Base-by-base conservation (phyloP, 2,888 invertebrate species). In the Coleophora flavipennella region DNA sequence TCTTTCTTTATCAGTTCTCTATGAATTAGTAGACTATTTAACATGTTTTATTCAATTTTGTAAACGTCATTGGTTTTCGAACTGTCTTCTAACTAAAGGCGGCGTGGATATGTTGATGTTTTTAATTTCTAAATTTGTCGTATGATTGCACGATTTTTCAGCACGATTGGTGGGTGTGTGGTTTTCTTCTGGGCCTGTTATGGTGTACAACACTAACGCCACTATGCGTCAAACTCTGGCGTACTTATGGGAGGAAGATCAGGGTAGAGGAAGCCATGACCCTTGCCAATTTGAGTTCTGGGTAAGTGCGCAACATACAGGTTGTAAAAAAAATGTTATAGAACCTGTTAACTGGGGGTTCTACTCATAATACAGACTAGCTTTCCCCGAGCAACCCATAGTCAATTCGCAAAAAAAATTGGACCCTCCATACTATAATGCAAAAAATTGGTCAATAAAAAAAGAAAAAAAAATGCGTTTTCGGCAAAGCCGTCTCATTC, bases 151-250 rank as follows among this genome's bases (percentile, higher is more conserved):
- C 9, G 10, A 29, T 11, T 29, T 67, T 63, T 34, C 69, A 89
- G 89, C 90, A 92, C 51, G 91, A 90, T 6, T 87, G 90, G 71
- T 92, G 91, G 91, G 87, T 91, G 40, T 87, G 89, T 41, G 87
- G 88, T 2, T 78, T 90, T 46, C 55, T 89, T 10, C 50, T 90
- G 73, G 63, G 86, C 63, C 35, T 63, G 70, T 55, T 88, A 11
- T 89, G 92, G 87, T 86, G 89, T 43, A 85, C 88, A 3, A 86
- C 89, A 0, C 52, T 83, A 12, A 74, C 75, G 9, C 91, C 91
- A 1, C 76, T 88, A 2, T 88, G 88, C 38, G 88, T 91, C 9
- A 86, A 86, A 52, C 67, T 91, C 25, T 83, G 83, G 81, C 61
- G 79, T 14, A 53, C 55, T 1, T 81, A 80, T 38, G 86, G 80